These are phyloP conservation scores for Crocodylus rhombifer DNA, from an alignment of 2,797 vertebrate genomes.

Conservation along the genomic window DNA sequence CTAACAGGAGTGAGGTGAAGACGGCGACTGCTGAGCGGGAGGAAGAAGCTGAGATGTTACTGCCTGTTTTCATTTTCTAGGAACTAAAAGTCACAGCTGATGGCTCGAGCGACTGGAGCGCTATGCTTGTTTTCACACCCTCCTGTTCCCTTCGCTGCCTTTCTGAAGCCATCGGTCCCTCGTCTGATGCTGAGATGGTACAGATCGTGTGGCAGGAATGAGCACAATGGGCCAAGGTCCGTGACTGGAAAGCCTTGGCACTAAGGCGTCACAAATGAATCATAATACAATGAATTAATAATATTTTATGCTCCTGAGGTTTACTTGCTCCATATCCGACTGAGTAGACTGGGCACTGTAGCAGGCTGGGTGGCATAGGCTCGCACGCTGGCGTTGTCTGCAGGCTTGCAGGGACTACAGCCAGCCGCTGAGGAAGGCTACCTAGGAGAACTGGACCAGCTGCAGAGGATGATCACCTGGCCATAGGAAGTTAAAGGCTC, in stretches of 20 bases:
- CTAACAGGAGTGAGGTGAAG: background rate
- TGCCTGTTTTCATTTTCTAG: background rate
- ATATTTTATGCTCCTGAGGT: background rate
- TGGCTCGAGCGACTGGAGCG: background rate
- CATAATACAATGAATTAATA: background rate
- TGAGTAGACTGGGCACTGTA: background rate
- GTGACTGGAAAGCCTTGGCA: background rate
- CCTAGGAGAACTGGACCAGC: too few species aligned
- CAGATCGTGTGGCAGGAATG: too few species aligned
- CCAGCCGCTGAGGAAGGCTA: too few species aligned
- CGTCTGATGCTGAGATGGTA: background rate
- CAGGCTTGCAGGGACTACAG: too few species aligned
- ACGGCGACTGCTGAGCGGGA: background rate
- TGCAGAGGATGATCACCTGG: too few species aligned
- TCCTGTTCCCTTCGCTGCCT: background rate
- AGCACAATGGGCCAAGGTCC: background rate
- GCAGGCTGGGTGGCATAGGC: too few species aligned
- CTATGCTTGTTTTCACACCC: background rate
- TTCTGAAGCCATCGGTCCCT: background rate
- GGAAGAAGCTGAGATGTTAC: background rate
- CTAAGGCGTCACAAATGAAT: background rate
- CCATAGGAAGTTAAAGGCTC: too few species aligned
- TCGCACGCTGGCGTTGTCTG: too few species aligned
- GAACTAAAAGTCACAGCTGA: background rate
- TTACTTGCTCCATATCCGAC: background rate